Base-by-base conservation (phyloP, 2,888 invertebrate species). In the Ichneumoninae sp. region DNA sequence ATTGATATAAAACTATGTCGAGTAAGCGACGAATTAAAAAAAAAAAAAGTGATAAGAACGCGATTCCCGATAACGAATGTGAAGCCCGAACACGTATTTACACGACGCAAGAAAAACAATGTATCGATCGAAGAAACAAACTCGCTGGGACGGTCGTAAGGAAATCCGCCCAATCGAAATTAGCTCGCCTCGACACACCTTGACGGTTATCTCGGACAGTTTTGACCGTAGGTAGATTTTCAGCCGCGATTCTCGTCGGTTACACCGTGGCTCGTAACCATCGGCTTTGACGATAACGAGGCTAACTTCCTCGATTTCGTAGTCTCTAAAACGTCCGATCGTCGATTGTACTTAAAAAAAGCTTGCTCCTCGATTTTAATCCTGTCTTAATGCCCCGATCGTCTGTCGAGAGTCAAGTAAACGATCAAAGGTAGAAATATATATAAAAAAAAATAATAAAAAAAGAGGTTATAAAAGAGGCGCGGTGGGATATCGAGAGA, bases 101-200 rank as follows among this genome's bases (percentile, higher is more conserved):
- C 22, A 57, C 57, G 57, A 44, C 65, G 74, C n/a, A 62, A 65
- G 65, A 52, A 79, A 47, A 47, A 47, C 3, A 4, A 47, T 13
- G 66, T 65, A 79, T 65, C 50, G 65, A 52, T 52, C n/a, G 16
- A 79, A 62, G 54, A 26, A 70, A 62, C 13, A 10, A 36, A n/a
- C 0, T 40, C 16, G n/a, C 7, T 62, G 40, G 19, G n/a, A 8
- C 36, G 50, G n/a, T 69, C 7, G 36, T 52, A 44, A 50, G 13
- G 26, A 44, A 68, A 71, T 50, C 71, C 70, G 52, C 80, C 68
- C 83, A 77, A 80, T 80, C 72, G 76, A 69, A 80, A 84, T 80
- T 77, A 69, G 65, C 80, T 80, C 57, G 80, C 83, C 80, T 80
- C 77, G 80, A 83, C 80, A 77, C 80, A 84, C 84, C 84, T 84